Percentiles rank a stretch among this genome's conserved stretches.
phyloP scores from a whole-genome alignment of 2,888 invertebrate genomes.

The Parnassius smintheus region DNA sequence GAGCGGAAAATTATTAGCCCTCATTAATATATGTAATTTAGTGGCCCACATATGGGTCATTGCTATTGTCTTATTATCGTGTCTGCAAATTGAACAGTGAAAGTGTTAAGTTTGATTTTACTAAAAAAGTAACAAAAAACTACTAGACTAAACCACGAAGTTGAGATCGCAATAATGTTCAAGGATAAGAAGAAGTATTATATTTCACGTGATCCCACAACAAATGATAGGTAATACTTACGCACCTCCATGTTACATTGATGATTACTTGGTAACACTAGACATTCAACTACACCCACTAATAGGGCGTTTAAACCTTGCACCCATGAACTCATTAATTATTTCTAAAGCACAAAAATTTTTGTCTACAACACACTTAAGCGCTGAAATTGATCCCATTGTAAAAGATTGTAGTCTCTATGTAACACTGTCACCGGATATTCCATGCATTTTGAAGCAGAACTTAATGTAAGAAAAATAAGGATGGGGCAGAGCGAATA shows the following conservation, averaged over 20 bases:
- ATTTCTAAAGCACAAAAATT: constrained; percentile 56
- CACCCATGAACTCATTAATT: constrained; percentile 53
- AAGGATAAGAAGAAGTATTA: constrained; percentile 56
- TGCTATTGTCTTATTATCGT: too few relatives aligned
- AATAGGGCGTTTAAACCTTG: constrained; percentile 51
- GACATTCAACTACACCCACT: constrained; percentile 51
- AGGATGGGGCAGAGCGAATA: constrained; percentile 20
- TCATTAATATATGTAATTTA: too few relatives aligned
- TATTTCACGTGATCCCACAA: constrained; percentile 68
- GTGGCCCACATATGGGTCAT: too few relatives aligned
- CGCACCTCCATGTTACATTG: constrained; percentile 58
- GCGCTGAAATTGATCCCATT: constrained; percentile 51
- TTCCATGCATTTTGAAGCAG: constrained; percentile 69
- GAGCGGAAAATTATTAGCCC: too few relatives aligned
- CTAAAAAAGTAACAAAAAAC: too few relatives aligned
- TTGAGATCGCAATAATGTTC: constrained; percentile 59
- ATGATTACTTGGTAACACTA: constrained; percentile 54
- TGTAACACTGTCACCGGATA: constrained; percentile 60
- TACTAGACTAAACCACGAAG: constrained; percentile 25
- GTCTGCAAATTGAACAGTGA: too few relatives aligned
- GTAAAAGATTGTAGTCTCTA: constrained; percentile 43
- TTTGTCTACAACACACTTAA: constrained; percentile 74
- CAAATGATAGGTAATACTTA: constrained; percentile 62
- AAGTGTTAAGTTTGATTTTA: too few relatives aligned
- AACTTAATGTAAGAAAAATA: constrained; percentile 42